Evolutionary conservation across 92 coral and sea anemone species (phyloP), one percentile per base, ranked within the genome.

Genomic region (Anthopleura xanthogrammica): DNA sequence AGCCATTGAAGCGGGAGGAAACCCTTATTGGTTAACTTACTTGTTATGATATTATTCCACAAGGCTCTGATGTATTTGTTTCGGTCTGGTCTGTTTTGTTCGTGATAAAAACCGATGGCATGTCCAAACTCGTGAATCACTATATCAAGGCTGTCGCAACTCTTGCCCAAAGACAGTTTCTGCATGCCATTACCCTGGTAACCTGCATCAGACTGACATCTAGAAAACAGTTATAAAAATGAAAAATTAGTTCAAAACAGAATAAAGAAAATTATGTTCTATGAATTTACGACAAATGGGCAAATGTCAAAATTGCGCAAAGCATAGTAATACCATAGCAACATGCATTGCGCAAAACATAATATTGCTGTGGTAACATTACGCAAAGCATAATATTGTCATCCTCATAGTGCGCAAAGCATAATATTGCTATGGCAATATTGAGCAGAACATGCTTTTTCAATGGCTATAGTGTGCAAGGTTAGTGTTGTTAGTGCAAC

Each of bases 41-140:
- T 81, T 36, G 90, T 58, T n/a, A 64, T 76, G 60, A 95, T 94
- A 76, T 95, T 95, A 2, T 95, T 79, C 57, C 83, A 81, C 12
- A 88, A 75, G n/a, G 94, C 90, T 43, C 42, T 82, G 78, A 95
- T 85, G 80, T 86, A 93, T 70, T 87, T 82, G 55, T 95, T 93
- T 48, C 98, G 82, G 89, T 95, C 98, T 12, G 98, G 98, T 54
- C 98, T 71, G 84, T 95, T 95, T 57, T 95, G 98, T 54, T 95
- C 98, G 81, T 95, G 98, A 89, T 88, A 92, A 64, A 95, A 90
- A 13, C 98, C 98, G 22, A 92, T 83, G 19, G 92, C 60, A 77
- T 95, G 98, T 16, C 98, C 98, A 7, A 95, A 86, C 84, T 95
- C 98, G 83, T 95, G 98, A n/a, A 94, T 86, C 43, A 95, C 77